Evolutionary conservation across 2,888 invertebrate species (phyloP).

Genomic region (Agriotes lineatus): DNA sequence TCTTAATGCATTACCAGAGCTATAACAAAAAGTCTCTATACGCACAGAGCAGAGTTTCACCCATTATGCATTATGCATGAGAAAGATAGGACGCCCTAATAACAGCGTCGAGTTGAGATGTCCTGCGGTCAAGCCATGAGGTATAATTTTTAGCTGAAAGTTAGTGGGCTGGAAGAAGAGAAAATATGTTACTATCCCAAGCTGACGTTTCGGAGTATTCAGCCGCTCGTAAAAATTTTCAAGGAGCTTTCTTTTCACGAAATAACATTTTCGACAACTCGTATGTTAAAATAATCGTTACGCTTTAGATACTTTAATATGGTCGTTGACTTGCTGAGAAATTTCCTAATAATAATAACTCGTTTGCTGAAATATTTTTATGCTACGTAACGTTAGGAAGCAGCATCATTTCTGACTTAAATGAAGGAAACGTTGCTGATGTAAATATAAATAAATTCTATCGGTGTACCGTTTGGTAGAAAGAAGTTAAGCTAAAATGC

Average conservation of each 20-base stretch:
- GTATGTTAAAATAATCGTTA: no score
- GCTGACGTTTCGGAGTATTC: conserved; percentile 48
- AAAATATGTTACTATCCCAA: conserved; percentile 63
- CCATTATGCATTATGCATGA: conserved; percentile 59
- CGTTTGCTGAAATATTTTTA: no score
- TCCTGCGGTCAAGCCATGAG: conserved; percentile 61
- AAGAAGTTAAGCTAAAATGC: no score
- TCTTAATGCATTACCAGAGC: not conserved
- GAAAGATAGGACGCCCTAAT: conserved; percentile 56
- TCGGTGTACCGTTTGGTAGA: no score
- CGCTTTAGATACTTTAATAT: no score
- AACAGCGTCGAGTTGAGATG: conserved; percentile 58
- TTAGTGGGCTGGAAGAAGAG: conserved; percentile 63
- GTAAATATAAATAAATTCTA: no score
- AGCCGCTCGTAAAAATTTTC: conserved; percentile 19
- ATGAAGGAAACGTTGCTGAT: no score
- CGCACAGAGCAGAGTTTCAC: conserved; percentile 28
- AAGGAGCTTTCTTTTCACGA: not conserved
- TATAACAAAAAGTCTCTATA: conserved; percentile 1
- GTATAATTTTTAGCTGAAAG: conserved; percentile 64
- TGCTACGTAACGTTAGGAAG: no score
- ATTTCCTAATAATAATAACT: no score
- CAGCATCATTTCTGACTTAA: no score
- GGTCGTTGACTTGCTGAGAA: no score
- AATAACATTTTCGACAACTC: no score